Conservation (phyloP, 2,113 vertebrate genomes). For the Eudyptes chrysolophus region DNA sequence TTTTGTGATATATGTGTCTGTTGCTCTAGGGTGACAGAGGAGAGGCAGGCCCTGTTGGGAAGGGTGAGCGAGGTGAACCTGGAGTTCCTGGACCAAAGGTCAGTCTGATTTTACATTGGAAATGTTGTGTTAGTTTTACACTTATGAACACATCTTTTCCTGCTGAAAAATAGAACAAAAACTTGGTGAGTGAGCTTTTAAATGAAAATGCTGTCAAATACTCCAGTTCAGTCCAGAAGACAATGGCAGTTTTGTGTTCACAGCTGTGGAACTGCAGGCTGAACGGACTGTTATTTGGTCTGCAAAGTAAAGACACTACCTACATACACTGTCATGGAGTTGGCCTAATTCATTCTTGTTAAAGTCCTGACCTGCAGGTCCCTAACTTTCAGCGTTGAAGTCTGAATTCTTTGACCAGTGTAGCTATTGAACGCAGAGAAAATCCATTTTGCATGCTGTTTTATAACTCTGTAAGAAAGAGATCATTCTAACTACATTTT, state of each 20-base stretch:
- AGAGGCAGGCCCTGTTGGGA: constrained; percentile 87
- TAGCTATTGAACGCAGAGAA: constrained; percentile 27
- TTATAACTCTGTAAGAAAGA: background rate
- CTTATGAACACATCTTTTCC: background rate
- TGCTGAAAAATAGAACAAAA: background rate
- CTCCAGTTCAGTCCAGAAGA: background rate
- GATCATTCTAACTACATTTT: background rate
- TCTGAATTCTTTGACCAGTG: background rate
- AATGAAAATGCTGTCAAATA: background rate
- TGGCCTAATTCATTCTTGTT: background rate
- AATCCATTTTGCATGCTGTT: constrained; percentile 44
- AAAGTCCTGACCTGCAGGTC: background rate
- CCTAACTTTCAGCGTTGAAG: background rate
- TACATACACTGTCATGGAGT: background rate
- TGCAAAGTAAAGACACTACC: background rate
- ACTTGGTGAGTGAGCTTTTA: background rate
- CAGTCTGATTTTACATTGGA: constrained; percentile 36
- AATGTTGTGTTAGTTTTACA: background rate
- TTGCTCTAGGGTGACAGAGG: constrained; percentile 88
- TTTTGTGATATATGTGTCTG: background rate
- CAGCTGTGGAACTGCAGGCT: background rate
- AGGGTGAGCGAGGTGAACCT: constrained; percentile 88
- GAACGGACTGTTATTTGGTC: background rate
- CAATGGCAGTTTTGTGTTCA: background rate
- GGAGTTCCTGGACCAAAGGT: constrained; percentile 90